Conservation (phyloP, 2,113 vertebrate species). For the Climacteris rufus region DNA sequence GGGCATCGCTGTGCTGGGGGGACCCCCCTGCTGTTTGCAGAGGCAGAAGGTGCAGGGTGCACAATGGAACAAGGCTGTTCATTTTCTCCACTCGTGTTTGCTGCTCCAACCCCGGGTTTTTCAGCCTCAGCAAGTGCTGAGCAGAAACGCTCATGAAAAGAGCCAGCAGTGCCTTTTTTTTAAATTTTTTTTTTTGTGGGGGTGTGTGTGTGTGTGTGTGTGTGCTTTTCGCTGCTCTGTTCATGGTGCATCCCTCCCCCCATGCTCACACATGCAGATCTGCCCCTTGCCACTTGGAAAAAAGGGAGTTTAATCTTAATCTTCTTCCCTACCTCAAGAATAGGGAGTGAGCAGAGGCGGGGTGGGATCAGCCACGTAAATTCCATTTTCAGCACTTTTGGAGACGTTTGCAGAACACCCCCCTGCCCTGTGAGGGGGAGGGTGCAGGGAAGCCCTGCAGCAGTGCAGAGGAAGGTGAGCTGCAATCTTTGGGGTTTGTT, state of each 20-base stretch:
- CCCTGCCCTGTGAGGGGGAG: rapidly evolving
- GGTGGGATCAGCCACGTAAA: background rate
- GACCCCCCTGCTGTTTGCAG: background rate
- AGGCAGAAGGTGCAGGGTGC: background rate
- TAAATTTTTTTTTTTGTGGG: background rate
- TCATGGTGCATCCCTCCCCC: background rate
- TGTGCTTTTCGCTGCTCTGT: background rate
- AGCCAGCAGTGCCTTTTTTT: background rate
- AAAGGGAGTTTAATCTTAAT: background rate
- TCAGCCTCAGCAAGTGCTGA: background rate
- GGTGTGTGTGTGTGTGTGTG: background rate
- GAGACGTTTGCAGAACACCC: background rate
- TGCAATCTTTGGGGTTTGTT: background rate
- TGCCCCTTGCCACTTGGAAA: background rate
- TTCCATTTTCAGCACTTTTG: background rate
- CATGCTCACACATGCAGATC: rapidly evolving
- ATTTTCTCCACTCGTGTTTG: background rate
- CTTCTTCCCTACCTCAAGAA: background rate
- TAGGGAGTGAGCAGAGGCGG: rapidly evolving
- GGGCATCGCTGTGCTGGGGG: background rate
- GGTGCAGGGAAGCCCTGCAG: background rate
- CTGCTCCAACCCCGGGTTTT: background rate
- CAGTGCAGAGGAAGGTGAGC: background rate
- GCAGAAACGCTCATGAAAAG: background rate
- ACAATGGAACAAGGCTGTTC: background rate